Conservation (phyloP, 2,113 vertebrate genomes). For the Rhegmatorhina hoffmannsi region DNA sequence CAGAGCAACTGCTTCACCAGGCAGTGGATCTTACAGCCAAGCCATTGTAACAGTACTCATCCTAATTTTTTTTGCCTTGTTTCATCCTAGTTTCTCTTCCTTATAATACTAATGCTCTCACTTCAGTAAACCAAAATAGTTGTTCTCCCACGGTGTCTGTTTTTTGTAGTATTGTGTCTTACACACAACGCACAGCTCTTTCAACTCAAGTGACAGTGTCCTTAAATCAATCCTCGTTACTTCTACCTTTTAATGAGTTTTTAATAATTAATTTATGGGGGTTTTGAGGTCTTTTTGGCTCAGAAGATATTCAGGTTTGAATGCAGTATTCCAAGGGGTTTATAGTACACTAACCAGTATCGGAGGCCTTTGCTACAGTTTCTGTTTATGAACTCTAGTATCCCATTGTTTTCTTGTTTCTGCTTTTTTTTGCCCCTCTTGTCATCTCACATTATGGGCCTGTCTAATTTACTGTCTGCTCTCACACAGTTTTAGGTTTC, state of each 20-base stretch:
- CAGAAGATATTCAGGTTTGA: neutral
- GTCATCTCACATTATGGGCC: neutral
- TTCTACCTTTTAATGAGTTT: neutral
- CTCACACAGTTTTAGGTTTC: neutral
- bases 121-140: neutral
- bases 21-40: neutral
- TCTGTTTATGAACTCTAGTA: neutral
- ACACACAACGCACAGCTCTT: rapidly evolving
- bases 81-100: neutral
- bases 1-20: neutral
- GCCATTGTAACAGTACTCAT: neutral
- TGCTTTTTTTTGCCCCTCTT: neutral
- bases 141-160: neutral
- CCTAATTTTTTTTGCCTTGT: neutral
- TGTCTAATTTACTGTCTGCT: neutral
- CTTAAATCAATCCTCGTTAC: neutral
- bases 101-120: neutral
- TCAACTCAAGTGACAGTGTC: neutral
- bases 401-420: conserved; percentile 15
- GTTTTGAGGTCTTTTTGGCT: neutral
- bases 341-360: neutral
- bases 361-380: neutral
- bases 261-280: neutral
- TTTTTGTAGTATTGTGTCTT: neutral
- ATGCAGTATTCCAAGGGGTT: neutral